phyloP scores from a whole-genome alignment of 2,113 vertebrate species.

The Benitochromis conjunctus region DNA sequence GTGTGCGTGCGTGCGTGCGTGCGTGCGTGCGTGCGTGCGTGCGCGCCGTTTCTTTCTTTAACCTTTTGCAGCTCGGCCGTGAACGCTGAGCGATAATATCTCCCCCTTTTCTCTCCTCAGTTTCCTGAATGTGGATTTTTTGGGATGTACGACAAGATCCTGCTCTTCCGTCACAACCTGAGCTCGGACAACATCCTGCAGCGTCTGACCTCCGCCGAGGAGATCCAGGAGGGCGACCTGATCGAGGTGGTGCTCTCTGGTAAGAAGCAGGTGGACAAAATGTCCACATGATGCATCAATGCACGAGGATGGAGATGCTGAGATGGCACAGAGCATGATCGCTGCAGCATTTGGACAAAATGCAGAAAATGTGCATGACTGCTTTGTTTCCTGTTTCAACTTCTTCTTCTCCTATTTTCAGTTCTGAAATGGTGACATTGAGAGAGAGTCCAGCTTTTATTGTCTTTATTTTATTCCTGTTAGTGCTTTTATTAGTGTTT shows the following conservation, averaged over 20 bases:
- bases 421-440: not conserved
- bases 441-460: not conserved
- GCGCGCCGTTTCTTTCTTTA: not conserved
- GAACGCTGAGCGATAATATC: not conserved
- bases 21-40: too few species aligned
- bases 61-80: not conserved
- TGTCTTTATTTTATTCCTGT: not conserved
- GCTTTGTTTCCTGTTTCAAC: not conserved
- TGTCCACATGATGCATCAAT: too few species aligned
- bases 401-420: not conserved
- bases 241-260: slow-evolving; percentile 90
- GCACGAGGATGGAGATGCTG: not conserved
- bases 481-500: not conserved
- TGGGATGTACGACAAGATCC: slow-evolving; percentile 92
- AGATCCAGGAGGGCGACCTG: slow-evolving; percentile 89
- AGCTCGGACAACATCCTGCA: slow-evolving; percentile 90
- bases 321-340: not conserved
- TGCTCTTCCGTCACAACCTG: slow-evolving; percentile 90
- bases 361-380: not conserved
- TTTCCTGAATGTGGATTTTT: slow-evolving; percentile 93
- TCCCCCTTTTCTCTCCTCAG: slow-evolving; percentile 62
- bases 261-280: slow-evolving; percentile 19
- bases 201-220: slow-evolving; percentile 82
- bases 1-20: too few species aligned
- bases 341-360: not conserved